Percentiles rank a stretch among this genome's conserved stretches.
Conservation (phyloP, 2,113 vertebrate species). For the Gasterosteus nipponicus region DNA sequence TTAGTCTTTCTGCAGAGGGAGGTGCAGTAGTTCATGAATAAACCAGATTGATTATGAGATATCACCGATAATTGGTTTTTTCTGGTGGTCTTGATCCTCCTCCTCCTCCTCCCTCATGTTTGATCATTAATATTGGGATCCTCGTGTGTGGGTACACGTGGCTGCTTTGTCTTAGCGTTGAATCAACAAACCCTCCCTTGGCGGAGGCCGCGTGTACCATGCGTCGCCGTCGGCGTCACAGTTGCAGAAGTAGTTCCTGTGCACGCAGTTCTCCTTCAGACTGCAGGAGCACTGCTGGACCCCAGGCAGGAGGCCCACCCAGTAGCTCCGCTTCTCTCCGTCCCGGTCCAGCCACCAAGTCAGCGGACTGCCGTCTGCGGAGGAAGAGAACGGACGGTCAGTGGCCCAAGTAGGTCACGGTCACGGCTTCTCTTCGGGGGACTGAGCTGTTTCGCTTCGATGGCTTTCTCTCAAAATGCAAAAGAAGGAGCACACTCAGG, state of each 20-base stretch:
- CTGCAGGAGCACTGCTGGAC: slow-evolving; percentile 95
- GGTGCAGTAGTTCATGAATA: not conserved
- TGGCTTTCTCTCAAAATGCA: not conserved
- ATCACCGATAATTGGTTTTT: not conserved
- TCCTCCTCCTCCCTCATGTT: not conserved
- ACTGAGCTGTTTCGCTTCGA: not conserved
- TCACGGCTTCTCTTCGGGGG: slow-evolving; percentile 13
- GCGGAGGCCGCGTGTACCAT: slow-evolving; percentile 80
- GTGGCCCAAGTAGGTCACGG: not conserved
- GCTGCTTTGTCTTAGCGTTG: not conserved
- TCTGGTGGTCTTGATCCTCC: not conserved
- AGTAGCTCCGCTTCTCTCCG: slow-evolving; percentile 91
- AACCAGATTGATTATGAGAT: not conserved
- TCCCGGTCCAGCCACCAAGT: slow-evolving; percentile 95
- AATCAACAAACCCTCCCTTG: not conserved
- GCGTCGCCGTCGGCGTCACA: slow-evolving; percentile 91
- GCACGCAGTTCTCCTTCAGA: slow-evolving; percentile 93
- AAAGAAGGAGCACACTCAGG: no score
- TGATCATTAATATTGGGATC: not conserved
- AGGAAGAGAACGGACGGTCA: slow-evolving; percentile 14
- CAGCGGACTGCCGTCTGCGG: slow-evolving; percentile 90
- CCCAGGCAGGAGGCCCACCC: slow-evolving; percentile 92
- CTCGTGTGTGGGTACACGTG: not conserved
- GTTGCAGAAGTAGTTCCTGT: slow-evolving; percentile 96
- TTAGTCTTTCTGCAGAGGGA: not conserved